Percentiles rank a stretch among this genome's conserved stretches.
Conservation (phyloP, 2,113 vertebrate species). For the Sisor rabdophorus region DNA sequence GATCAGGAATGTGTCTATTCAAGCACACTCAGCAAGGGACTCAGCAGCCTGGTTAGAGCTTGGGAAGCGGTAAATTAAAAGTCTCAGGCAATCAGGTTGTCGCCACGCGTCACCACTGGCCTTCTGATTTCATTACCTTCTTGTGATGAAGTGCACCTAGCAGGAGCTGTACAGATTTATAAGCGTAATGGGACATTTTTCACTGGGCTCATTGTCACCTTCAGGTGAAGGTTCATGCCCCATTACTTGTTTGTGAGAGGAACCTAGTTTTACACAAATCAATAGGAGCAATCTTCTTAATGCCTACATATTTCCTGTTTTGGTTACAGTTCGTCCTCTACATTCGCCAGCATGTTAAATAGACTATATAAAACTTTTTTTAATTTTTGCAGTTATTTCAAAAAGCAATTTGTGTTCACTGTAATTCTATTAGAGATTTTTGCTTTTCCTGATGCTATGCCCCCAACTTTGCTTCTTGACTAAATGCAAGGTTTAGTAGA, state of each 20-base stretch:
- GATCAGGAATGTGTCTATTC: not conserved
- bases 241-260: not conserved
- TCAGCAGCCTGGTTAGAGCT: slow-evolving; percentile 37
- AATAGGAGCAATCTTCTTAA: not conserved
- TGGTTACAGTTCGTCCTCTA: not conserved
- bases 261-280: slow-evolving; percentile 22
- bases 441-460: not conserved
- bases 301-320: slow-evolving; percentile 9
- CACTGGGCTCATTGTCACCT: not conserved
- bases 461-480: not conserved
- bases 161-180: slow-evolving; percentile 29
- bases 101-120: slow-evolving; percentile 45
- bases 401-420: slow-evolving; percentile 7
- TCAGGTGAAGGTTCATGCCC: slow-evolving; percentile 19
- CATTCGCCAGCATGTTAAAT: slow-evolving; percentile 6
- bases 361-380: slow-evolving; percentile 10
- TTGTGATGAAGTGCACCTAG: slow-evolving; percentile 48
- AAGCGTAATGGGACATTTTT: slow-evolving; percentile 37
- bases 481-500: too few relatives aligned
- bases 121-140: slow-evolving; percentile 52
- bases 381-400: not conserved
- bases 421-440: slow-evolving; percentile 6
- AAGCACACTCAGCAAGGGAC: slow-evolving; percentile 9
- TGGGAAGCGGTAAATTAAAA: slow-evolving; percentile 60
- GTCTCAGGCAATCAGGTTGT: slow-evolving; percentile 58